phyloP scores from a whole-genome alignment of 2,797 vertebrate genomes.

The Phyllotis vaccarum region DNA sequence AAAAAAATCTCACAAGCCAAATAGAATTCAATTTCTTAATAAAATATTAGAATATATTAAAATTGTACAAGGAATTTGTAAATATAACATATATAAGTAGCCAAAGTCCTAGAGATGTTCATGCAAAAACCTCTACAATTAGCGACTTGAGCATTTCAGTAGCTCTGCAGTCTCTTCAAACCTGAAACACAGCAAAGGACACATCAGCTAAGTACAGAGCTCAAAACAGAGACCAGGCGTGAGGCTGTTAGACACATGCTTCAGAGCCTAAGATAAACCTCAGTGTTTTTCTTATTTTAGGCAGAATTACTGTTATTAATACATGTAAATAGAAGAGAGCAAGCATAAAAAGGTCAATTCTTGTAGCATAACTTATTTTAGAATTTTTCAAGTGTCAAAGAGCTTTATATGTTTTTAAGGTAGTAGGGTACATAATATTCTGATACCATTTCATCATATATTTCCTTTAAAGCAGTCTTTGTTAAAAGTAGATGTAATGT shows the following conservation, averaged over 20 bases:
- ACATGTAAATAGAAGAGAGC: neutral
- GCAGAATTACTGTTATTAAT: constrained; percentile 32
- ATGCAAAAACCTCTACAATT: constrained; percentile 78
- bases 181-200: constrained; percentile 85
- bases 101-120: constrained; percentile 46
- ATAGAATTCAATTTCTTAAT: constrained; percentile 57
- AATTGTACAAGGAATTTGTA: constrained; percentile 66
- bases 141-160: constrained; percentile 87
- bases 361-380: constrained; percentile 40
- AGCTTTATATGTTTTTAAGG: constrained; percentile 1
- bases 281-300: constrained; percentile 40
- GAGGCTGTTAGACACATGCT: constrained; percentile 46
- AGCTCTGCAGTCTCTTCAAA: constrained; percentile 92
- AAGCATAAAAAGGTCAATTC: constrained; percentile 43
- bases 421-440: neutral
- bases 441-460: neutral
- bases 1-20: constrained; percentile 68
- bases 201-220: constrained; percentile 29
- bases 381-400: constrained; percentile 57
- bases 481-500: neutral
- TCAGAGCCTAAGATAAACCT: constrained; percentile 46
- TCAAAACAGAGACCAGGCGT: neutral
- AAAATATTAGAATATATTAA: constrained; percentile 74
- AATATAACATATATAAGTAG: constrained; percentile 75
- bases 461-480: constrained; percentile 49